These are phyloP conservation scores for Petrocephalus microphthalmus DNA, from an alignment of 2,113 vertebrate species.

Conservation along the genomic window DNA sequence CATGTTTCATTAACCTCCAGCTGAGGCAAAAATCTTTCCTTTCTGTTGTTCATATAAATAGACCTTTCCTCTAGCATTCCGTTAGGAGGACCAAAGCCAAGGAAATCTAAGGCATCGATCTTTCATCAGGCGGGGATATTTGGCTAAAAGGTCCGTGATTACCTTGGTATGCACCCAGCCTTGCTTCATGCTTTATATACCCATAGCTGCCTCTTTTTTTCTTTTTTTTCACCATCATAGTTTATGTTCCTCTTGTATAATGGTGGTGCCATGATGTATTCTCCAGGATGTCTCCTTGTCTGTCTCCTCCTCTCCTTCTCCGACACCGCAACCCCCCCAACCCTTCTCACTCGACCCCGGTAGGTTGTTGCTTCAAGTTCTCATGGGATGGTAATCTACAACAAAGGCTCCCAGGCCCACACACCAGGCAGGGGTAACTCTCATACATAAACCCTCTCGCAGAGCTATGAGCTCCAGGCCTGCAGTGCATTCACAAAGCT, in stretches of 20 bases:
- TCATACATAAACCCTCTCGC: slow-evolving; percentile 20
- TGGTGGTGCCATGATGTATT: background rate
- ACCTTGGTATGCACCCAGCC: background rate
- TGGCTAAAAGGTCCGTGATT: background rate
- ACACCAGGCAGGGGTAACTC: slow-evolving; percentile 1
- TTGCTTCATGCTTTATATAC: background rate
- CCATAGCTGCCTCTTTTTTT: background rate
- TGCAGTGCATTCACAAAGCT: slow-evolving; percentile 7
- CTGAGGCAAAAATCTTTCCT: background rate
- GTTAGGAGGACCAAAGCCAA: background rate
- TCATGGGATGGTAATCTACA: slow-evolving; percentile 20
- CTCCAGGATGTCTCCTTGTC: background rate
- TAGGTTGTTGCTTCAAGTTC: slow-evolving; percentile 20
- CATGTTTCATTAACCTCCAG: background rate
- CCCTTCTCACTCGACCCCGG: background rate
- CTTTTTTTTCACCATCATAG: background rate
- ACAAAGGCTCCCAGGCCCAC: slow-evolving; percentile 20
- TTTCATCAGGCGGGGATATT: slow-evolving; percentile 13
- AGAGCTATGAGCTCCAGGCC: slow-evolving; percentile 4
- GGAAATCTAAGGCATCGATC: slow-evolving; percentile 1
- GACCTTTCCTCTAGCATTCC: background rate
- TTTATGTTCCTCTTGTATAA: background rate
- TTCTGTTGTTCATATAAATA: background rate
- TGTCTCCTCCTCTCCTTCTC: slow-evolving; percentile 7
- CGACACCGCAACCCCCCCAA: background rate